Evolutionary conservation across 2,797 vertebrate genomes (phyloP).

Genomic region (Enteromius thamalakanensis): DNA sequence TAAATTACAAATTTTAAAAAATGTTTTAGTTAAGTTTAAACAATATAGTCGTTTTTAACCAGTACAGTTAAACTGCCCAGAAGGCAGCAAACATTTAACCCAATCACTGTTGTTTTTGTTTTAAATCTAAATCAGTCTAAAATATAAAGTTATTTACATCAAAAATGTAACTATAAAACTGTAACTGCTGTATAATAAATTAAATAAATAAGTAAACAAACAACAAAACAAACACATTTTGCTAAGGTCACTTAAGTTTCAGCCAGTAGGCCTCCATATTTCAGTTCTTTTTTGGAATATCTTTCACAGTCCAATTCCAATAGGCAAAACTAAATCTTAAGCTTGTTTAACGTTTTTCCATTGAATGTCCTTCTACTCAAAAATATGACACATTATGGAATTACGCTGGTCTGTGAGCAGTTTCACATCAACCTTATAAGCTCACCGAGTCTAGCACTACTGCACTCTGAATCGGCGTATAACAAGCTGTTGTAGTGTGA

Average conservation of each 20-base stretch:
- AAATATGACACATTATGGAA: not conserved
- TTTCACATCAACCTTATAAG: not conserved
- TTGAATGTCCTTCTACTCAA: not conserved
- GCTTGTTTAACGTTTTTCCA: no score
- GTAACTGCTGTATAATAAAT: no score
- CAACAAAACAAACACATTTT: not conserved
- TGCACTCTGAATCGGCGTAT: not conserved
- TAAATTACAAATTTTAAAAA: not conserved
- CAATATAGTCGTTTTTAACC: not conserved
- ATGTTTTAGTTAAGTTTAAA: not conserved
- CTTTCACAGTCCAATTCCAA: not conserved
- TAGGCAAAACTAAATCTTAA: not conserved
- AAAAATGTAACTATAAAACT: no score
- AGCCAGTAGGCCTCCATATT: not conserved
- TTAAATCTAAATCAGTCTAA: no score
- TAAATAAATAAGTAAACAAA: no score
- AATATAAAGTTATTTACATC: no score
- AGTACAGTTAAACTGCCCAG: no score
- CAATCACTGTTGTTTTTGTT: no score
- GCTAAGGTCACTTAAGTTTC: not conserved
- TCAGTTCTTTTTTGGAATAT: not conserved
- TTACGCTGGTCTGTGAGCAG: not conserved
- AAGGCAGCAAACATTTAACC: no score
- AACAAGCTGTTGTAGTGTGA: conserved; percentile 25
- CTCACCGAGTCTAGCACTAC: not conserved